These are phyloP conservation scores for Drosophila bunnanda DNA, from an alignment of 2,888 invertebrate species.

Conservation along the genomic window DNA sequence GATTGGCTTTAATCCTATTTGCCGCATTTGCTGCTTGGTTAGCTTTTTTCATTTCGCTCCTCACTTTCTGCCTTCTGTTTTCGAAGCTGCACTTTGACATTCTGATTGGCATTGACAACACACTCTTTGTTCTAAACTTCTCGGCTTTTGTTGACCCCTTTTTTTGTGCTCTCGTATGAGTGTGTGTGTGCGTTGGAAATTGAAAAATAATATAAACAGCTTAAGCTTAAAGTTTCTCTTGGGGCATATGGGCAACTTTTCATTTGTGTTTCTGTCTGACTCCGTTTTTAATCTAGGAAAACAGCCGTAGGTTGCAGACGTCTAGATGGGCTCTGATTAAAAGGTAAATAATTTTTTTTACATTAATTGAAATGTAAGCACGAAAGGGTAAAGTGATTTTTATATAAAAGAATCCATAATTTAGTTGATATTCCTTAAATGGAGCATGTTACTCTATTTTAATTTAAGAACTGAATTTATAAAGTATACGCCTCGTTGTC, in stretches of 20 bases:
- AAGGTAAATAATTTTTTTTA: slow-evolving; percentile 2
- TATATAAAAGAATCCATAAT: background rate
- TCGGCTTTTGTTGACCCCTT: slow-evolving; percentile 22
- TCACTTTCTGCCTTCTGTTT: slow-evolving; percentile 35
- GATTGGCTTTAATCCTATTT: slow-evolving; percentile 79
- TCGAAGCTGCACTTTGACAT: slow-evolving; percentile 71
- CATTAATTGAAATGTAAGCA: slow-evolving; percentile 5
- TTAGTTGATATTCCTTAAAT: background rate
- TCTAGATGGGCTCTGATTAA: slow-evolving; percentile 41
- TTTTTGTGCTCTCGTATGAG: background rate
- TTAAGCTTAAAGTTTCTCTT: slow-evolving; percentile 45
- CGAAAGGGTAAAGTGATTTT: background rate
- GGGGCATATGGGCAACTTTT: slow-evolving; percentile 56
- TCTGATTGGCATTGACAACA: slow-evolving; percentile 76
- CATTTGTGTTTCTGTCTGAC: slow-evolving; percentile 36
- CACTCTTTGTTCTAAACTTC: slow-evolving; percentile 60
- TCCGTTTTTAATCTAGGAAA: slow-evolving; percentile 42
- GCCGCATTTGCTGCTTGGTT: slow-evolving; percentile 77
- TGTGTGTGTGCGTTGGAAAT: slow-evolving; percentile 37
- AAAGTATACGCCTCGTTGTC: background rate
- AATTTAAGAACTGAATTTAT: background rate
- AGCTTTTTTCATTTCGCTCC: slow-evolving; percentile 65
- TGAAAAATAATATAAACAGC: slow-evolving; percentile 65
- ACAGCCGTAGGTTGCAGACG: slow-evolving; percentile 59
- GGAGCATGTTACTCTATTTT: no score